Base-by-base conservation (phyloP, 2,888 invertebrate species). In the Dryobota labecula region DNA sequence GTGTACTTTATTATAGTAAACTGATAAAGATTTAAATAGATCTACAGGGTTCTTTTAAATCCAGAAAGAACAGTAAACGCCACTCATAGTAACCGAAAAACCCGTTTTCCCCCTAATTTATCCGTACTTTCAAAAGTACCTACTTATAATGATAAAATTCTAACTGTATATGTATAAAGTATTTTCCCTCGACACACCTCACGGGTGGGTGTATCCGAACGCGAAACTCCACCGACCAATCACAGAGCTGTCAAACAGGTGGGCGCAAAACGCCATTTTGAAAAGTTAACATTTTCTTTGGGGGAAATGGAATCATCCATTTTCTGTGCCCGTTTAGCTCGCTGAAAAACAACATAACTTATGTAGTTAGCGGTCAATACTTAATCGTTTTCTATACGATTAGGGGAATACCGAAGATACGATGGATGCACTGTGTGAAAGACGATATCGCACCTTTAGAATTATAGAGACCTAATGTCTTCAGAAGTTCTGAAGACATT, bases 161-260 rank as follows among this genome's bases (percentile, higher is more conserved):
- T 15, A 3, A 9, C 0, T 0, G 56, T 80, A 36, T 36, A 36
- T 36, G 36, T 36, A 87, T 82, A 77, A 51, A 60, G 36, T 33
- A 72, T 41, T 80, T 85, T 88, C 73, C 62, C 18, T 64, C 85
- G 77, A 11, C 60, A 47, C 43, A 65, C 73, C 70, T 76, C 54
- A 72, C 56, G 68, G 78, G 76, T 87, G 85, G 87, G 87, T 89
- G 89, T 92, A 91, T 91, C 90, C 84, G 51, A 81, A 24, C 64
- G 65, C 63, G 30, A 56, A 24, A 56, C n/a, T 30, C 18, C 61
- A n/a, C 20, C 60, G 41, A 78, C 84, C 84, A 84, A 84, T 84
- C 71, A 56, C 63, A 66, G 72, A 51, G 70, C 70, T 70, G 49
- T 45, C 51, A 78, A 84, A 85, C 84, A 84, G 84, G 85, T 84